Evolutionary conservation across 2,113 vertebrate genomes (phyloP), one percentile per base, ranked within the genome.

Genomic region (Psittacara wagleri): DNA sequence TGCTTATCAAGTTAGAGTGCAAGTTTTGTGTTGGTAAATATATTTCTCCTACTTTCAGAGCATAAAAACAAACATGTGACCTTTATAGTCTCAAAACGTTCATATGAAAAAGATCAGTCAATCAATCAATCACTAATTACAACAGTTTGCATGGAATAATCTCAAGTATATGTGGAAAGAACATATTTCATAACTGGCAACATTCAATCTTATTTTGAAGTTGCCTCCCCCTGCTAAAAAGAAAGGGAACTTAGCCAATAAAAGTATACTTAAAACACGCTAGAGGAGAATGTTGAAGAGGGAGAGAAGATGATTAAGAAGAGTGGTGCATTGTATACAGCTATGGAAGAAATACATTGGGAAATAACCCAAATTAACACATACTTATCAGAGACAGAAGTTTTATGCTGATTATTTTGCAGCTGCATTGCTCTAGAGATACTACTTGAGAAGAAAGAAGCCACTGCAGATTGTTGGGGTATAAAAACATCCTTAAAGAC

Each of bases 21-120:
- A 95, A 83, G 46, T 24, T 95, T 72, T 78, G 68, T 92, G 77
- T 82, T 83, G 74, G 83, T 95, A 95, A 95, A 97, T 85, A 91
- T 23, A 55, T 51, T 92, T 78, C 78, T 85, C 24, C 52, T 74
- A 33, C 31, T 84, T 87, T 83, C 78, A 52, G 46, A 73, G 55
- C 49, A 87, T 33, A 46, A 83, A 94, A 95, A 66, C 93, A 95
- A 94, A 88, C 49, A 92, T 25, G n/a, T 63, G 67, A 88, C 84
- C 70, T 90, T 79, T 62, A 49, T 8, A 74, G 19, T 27, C 75
- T 86, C 59, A 89, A 89, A 93, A 80, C 6, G 28, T 37, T 83
- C 41, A 29, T 90, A 91, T 76, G 95, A 43, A 80, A 83, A 88
- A 83, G 74, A 74, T 66, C 28, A 83, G 69, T 88, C 87, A 92